Conservation (phyloP, 2,888 invertebrate genomes). For the Eupithecia vulgata region DNA sequence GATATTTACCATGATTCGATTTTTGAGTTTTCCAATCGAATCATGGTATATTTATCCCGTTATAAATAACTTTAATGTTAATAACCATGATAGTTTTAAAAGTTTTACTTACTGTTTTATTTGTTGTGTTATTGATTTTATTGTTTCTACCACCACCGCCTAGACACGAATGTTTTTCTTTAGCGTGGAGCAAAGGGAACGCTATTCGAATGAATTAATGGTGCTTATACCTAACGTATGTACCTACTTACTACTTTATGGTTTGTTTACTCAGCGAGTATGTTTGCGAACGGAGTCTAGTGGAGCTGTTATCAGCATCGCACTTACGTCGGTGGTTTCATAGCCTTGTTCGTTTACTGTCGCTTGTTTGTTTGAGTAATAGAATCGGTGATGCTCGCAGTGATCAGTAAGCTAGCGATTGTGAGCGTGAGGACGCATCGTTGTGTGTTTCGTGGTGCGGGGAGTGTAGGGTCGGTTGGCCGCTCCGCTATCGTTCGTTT, state of each 20-base stretch:
- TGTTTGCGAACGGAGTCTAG: constrained; percentile 51
- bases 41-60: too few species aligned
- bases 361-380: constrained; percentile 42
- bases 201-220: constrained; percentile 33
- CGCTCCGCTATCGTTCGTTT: constrained; percentile 81
- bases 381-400: constrained; percentile 39
- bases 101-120: too few species aligned
- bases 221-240: constrained; percentile 15
- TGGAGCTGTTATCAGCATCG: constrained; percentile 68
- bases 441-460: constrained; percentile 66
- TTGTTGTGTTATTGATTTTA: background rate
- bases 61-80: too few species aligned
- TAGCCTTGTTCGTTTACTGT: constrained; percentile 54
- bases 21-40: too few species aligned
- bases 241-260: constrained; percentile 40
- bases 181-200: constrained; percentile 14
- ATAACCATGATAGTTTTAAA: too few species aligned
- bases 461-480: constrained; percentile 74
- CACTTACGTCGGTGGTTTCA: constrained; percentile 57
- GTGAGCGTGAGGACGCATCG: constrained; percentile 54
- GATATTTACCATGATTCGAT: too few species aligned
- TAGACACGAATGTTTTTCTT: constrained; percentile 14
- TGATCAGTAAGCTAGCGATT: constrained; percentile 48
- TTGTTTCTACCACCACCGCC: background rate
- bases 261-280: constrained; percentile 55